A percentile compares a stretch with the other conserved stretches of the same genome.
Evolutionary conservation across 2,888 invertebrate genomes (phyloP).

Genomic region (Mesoligia furuncula): DNA sequence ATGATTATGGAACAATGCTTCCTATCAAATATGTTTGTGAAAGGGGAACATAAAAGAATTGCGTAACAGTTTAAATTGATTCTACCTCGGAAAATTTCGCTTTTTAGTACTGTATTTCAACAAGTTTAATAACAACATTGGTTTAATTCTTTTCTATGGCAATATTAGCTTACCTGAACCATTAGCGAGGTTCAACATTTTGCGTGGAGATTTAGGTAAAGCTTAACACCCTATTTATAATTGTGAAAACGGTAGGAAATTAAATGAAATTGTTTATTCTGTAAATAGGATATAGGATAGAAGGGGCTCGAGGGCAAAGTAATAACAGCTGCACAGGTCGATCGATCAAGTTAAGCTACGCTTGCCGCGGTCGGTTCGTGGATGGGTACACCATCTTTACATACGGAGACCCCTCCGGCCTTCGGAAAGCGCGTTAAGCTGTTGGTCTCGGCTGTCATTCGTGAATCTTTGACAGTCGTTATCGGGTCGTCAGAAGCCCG

Average conservation of each 20-base stretch:
- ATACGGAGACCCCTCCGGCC: background rate
- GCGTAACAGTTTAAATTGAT: background rate
- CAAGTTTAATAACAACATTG: background rate
- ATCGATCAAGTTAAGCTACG: background rate
- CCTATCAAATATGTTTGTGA: background rate
- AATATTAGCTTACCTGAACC: slow-evolving; percentile 45
- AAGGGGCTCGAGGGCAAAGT: background rate
- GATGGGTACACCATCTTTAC: no score
- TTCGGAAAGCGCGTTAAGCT: background rate
- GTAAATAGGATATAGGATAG: background rate
- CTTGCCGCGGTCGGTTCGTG: no score
- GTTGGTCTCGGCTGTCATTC: background rate
- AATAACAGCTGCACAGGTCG: background rate
- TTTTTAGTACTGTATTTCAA: slow-evolving; percentile 7
- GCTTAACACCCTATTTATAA: slow-evolving; percentile 16
- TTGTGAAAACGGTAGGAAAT: no score
- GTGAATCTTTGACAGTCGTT: background rate
- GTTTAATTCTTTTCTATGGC: background rate
- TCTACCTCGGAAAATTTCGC: background rate
- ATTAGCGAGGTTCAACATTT: slow-evolving; percentile 28
- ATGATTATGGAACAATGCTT: slow-evolving; percentile 3
- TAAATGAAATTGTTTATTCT: background rate
- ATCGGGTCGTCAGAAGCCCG: no score
- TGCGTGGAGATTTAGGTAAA: background rate
- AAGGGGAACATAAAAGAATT: slow-evolving; percentile 18